phyloP scores from a whole-genome alignment of 2,888 invertebrate genomes.

The Eristalis intricaria region DNA sequence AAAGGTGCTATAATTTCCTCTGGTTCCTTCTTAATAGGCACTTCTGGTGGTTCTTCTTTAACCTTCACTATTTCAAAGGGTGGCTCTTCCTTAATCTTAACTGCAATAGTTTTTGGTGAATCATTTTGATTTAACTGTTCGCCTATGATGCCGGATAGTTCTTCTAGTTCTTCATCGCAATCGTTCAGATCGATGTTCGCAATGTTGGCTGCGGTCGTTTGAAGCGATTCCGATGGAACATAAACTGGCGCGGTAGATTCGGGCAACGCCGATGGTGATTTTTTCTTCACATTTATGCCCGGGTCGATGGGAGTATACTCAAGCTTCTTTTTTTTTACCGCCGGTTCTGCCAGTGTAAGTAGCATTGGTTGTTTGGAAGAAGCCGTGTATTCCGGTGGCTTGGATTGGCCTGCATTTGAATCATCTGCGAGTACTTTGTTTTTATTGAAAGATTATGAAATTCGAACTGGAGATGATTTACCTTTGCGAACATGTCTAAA shows the following conservation, averaged over 20 bases:
- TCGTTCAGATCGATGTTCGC: conserved; percentile 73
- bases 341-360: conserved; percentile 74
- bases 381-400: conserved; percentile 78
- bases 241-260: conserved; percentile 77
- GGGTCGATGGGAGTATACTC: conserved; percentile 81
- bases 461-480: conserved; percentile 69
- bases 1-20: background rate
- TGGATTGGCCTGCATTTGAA: conserved; percentile 48
- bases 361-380: conserved; percentile 77
- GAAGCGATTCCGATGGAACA: conserved; percentile 75
- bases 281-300: conserved; percentile 77
- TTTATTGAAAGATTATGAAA: background rate
- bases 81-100: background rate
- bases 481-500: conserved; percentile 92
- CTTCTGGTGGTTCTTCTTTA: conserved; percentile 23
- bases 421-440: conserved; percentile 72
- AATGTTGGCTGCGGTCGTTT: conserved; percentile 51
- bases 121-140: conserved; percentile 43
- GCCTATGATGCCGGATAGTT: conserved; percentile 73
- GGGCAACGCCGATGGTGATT: conserved; percentile 46
- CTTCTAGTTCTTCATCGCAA: conserved; percentile 75
- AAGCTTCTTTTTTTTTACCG: conserved; percentile 77
- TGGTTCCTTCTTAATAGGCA: background rate
- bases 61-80: background rate
- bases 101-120: no score